Evolutionary conservation across 2,797 vertebrate genomes (phyloP).

Genomic region (Chloroceryle amazona): DNA sequence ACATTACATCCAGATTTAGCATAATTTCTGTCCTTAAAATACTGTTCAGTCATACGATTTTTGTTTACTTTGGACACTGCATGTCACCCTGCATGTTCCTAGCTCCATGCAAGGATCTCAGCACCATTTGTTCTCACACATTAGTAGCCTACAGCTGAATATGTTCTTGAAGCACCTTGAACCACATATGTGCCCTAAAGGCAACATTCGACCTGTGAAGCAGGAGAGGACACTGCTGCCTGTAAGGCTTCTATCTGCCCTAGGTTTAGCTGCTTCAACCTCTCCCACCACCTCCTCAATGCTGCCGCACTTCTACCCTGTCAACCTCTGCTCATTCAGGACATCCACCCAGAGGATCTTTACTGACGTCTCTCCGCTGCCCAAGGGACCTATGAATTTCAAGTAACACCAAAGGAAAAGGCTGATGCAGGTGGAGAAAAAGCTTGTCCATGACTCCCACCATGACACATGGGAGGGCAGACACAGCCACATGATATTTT

Average conservation of each 20-base stretch:
- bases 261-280: not conserved
- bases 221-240: not conserved
- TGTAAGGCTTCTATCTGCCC: not conserved
- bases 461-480: accelerated
- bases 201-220: not conserved
- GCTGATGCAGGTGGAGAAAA: not conserved
- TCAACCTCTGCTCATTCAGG: not conserved
- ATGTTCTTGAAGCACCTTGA: not conserved
- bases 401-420: not conserved
- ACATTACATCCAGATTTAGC: not conserved
- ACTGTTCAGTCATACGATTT: not conserved
- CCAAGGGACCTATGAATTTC: not conserved
- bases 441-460: accelerated
- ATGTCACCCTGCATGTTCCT: not conserved
- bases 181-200: not conserved
- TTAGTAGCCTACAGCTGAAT: not conserved
- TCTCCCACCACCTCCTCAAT: not conserved
- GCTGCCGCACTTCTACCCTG: not conserved
- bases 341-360: not conserved
- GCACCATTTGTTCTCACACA: not conserved
- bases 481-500: accelerated
- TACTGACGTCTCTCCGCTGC: not conserved
- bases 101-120: not conserved
- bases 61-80: not conserved
- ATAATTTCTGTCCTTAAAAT: not conserved